Base-by-base conservation (phyloP, 2,113 vertebrate genomes). In the Pristiophorus japonicus region DNA sequence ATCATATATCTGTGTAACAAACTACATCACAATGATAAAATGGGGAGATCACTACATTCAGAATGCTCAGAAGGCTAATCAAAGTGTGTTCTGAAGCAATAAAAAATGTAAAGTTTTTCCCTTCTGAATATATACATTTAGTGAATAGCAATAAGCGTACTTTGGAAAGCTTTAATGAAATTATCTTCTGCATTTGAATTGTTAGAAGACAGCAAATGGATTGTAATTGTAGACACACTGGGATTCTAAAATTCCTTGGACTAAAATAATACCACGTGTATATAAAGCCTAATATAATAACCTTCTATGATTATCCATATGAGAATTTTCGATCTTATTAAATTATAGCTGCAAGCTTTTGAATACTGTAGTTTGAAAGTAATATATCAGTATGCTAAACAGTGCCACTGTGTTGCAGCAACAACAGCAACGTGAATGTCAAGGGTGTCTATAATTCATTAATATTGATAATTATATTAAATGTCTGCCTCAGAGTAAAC, bases 391-490 rank as follows among this genome's bases (percentile, higher is more conserved):
- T 90, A 59, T 90, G 27, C 47, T 34, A 90, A 90, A 59, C 34
- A 90, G 51, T 90, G 51, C 27, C 22, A 59, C 51, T 59, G 47
- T 55, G 85, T 88, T 55, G 81, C n/a, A 78, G 38, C 38, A 90
- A 59, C 51, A 34, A 34, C 51, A 59, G 47, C 24, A 81, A 59
- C 51, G 27, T 90, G 27, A 59, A 59, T 90, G 11, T 59, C 51
- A 90, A 90, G 51, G 47, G 55, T 59, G 14, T 59, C 27, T 59
- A 90, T 62, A 90, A 90, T 59, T 59, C 51, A 90, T 51, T 90
- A 90, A 90, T 90, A 90, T 90, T 90, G 55, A 59, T 90, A 62
- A 51, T 88, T 55, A 55, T 24, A 90, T 27, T 90, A 59, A 90
- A 90, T 59, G 30, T 34, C 51, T 59, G 87, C 51, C 87, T 90